Base-by-base conservation (phyloP, 2,113 vertebrate genomes). In the Anguilla rostrata region DNA sequence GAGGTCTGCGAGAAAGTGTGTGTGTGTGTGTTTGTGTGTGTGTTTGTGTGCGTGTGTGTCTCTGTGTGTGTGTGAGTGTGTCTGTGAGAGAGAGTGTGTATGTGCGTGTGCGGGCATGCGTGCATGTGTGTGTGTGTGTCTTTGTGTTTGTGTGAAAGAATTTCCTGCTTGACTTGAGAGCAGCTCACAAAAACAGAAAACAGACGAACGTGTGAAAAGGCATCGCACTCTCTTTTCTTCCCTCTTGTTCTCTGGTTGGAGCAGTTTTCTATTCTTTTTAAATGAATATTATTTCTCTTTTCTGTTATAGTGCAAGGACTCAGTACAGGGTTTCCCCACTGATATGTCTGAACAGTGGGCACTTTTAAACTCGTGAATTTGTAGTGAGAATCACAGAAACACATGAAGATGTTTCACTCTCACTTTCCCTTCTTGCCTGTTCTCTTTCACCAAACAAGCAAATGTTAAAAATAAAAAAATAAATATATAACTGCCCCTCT, bases 91-190 rank as follows among this genome's bases (percentile, higher is more conserved):
- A 12, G 49, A 11, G 49, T 0, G 49, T 12, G 49, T 53, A 53
- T 53, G 49, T 53, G 49, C 12, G 49, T 11, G 49, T 53, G 12
- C 12, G 7, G 7, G 71, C 82, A 84, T 87, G 88, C 78, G 85
- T 82, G 63, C 85, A 81, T 87, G 87, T 84, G 82, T 53, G 8
- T 53, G 7, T 12, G 5, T 53, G 49, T 53, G 49, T 53, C 7
- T 53, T 6, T 53, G 49, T 14, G 49, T 14, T 2, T 46, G 43
- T 46, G 43, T 46, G 43, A 85, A 88, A 86, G 89, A 88, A 90
- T 84, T 84, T 22, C 60, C 60, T 22, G 60, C 60, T 66, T 4
- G 12, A 60, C 57, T 60, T 60, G 57, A 60, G 57, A 18, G 57
- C 3, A 60, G 15, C 57, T 60, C 57, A 60, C 60, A 66, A 3